Conservation (phyloP, 1,140 invertebrate species). For the Bombus polaris region DNA sequence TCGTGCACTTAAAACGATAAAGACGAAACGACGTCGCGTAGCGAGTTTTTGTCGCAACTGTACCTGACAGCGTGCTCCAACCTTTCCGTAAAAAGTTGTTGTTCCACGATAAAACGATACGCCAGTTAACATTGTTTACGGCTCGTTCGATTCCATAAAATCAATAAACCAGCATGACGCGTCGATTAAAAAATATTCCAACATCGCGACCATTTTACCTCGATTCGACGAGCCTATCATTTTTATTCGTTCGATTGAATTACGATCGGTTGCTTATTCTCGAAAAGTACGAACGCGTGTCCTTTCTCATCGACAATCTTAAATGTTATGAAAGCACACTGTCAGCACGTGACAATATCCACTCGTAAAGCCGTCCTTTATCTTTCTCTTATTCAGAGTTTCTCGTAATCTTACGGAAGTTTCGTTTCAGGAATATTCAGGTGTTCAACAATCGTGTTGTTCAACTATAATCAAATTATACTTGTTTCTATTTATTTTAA, state of each 20-base stretch:
- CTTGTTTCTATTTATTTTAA: background rate
- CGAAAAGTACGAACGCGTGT: background rate
- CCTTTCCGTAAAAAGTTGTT: background rate
- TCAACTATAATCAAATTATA: too few species aligned
- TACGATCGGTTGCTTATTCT: background rate
- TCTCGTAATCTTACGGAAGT: background rate
- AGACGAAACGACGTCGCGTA: background rate
- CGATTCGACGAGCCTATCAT: background rate
- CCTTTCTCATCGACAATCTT: background rate
- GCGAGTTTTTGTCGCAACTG: background rate
- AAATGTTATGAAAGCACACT: background rate
- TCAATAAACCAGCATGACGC: background rate
- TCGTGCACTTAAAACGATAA: too few species aligned
- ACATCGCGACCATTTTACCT: background rate
- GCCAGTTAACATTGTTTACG: background rate
- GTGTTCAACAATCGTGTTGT: background rate
- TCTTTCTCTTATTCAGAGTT: background rate
- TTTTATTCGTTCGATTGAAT: background rate
- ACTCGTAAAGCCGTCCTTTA: background rate
- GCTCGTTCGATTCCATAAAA: background rate
- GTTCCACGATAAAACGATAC: background rate
- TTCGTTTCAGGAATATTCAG: background rate
- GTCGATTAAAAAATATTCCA: background rate
- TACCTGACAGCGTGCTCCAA: background rate
- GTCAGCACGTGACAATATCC: background rate